These are phyloP conservation scores for Halocynthia aurantium DNA, from an alignment of 23 tunicate genomes.

Conservation along the genomic window DNA sequence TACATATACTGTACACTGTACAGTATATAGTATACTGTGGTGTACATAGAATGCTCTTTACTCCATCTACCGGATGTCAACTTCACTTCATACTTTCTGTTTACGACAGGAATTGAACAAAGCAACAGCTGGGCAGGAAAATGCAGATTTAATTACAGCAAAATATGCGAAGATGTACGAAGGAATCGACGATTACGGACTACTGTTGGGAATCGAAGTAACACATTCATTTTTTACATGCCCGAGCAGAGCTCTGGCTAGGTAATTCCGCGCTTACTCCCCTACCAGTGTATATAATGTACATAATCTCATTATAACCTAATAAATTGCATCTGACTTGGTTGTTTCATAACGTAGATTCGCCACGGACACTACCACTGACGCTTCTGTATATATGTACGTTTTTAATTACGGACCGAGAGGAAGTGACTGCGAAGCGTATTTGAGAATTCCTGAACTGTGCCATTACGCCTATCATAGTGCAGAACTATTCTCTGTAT, in stretches of 20 bases:
- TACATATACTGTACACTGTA: too few relatives aligned
- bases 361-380: too few relatives aligned
- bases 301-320: too few relatives aligned
- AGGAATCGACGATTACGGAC: background rate
- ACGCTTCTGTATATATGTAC: background rate
- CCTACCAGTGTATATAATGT: background rate
- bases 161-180: constrained; percentile 6
- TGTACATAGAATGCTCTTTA: too few relatives aligned
- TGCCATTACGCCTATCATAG: too few relatives aligned
- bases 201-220: background rate
- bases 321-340: too few relatives aligned
- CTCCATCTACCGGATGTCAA: background rate
- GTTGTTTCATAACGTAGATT: too few relatives aligned
- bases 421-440: too few relatives aligned
- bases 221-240: constrained; percentile 7
- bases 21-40: too few relatives aligned
- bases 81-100: background rate
- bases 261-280: background rate
- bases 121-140: background rate
- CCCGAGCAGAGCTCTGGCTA: constrained; percentile 23
- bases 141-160: background rate
- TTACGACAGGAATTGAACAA: background rate
- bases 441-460: too few relatives aligned
- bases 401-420: too few relatives aligned
- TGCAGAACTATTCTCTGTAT: too few relatives aligned